Conservation (phyloP, 2,113 vertebrate species). For the Triplophysa siluroides region DNA sequence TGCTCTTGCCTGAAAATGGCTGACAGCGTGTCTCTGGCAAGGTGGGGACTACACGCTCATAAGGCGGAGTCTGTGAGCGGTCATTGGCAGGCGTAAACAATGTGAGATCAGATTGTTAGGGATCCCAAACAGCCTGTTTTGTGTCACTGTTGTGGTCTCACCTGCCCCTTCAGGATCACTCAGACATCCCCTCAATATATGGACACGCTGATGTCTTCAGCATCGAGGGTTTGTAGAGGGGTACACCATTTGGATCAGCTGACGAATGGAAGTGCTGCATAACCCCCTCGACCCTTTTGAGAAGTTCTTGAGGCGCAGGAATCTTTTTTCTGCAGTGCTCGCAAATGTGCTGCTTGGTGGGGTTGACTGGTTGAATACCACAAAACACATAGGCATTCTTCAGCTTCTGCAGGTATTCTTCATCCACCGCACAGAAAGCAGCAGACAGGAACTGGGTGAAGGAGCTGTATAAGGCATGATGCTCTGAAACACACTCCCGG, state of each 20-base stretch:
- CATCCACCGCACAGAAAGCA: slow-evolving; percentile 35
- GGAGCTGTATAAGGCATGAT: slow-evolving; percentile 40
- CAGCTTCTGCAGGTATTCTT: slow-evolving; percentile 34
- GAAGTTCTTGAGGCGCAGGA: slow-evolving; percentile 40
- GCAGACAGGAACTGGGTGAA: slow-evolving; percentile 43
- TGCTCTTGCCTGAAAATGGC: too few relatives aligned
- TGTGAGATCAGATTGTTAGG: too few relatives aligned
- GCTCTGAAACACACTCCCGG: slow-evolving; percentile 44
- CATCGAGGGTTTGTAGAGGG: slow-evolving; percentile 32
- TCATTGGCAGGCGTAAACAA: too few relatives aligned
- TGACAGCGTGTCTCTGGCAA: too few relatives aligned
- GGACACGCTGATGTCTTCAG: too few relatives aligned
- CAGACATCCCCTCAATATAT: too few relatives aligned
- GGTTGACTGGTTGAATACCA: slow-evolving; percentile 44
- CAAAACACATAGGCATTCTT: slow-evolving; percentile 44
- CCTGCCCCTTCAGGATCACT: too few relatives aligned
- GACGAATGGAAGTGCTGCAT: slow-evolving; percentile 28
- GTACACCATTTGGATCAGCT: slow-evolving; percentile 24
- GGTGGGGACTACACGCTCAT: too few relatives aligned
- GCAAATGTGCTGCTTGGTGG: slow-evolving; percentile 48
- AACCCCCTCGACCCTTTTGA: slow-evolving; percentile 37
- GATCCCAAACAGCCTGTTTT: too few relatives aligned
- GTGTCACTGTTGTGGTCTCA: too few relatives aligned
- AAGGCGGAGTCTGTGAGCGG: too few relatives aligned
- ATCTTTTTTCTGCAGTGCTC: slow-evolving; percentile 48